These are phyloP conservation scores for Hippoglossus stenolepis DNA, from an alignment of 2,113 vertebrate genomes.

Conservation along the genomic window DNA sequence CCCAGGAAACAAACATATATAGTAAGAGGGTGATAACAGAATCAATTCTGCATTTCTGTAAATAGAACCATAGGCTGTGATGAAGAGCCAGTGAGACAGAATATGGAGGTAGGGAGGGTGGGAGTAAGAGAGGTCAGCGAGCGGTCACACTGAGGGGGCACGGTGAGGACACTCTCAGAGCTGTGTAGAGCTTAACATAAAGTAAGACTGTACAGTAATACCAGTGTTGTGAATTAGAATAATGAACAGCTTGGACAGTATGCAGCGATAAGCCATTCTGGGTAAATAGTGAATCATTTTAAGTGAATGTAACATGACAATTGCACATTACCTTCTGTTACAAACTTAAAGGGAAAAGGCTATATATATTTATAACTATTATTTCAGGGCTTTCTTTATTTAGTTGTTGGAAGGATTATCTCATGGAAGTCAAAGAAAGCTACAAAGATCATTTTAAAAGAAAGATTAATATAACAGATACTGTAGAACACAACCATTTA, in stretches of 20 bases:
- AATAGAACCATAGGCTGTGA: constrained; percentile 51
- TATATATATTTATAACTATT: not conserved
- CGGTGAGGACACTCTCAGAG: constrained; percentile 70
- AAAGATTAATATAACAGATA: not conserved
- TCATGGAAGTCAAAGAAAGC: no score
- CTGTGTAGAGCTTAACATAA: constrained; percentile 61
- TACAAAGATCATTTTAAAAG: no score
- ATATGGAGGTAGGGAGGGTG: constrained; percentile 39
- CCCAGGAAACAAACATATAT: constrained; percentile 21
- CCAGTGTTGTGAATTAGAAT: constrained; percentile 47
- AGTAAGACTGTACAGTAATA: constrained; percentile 54
- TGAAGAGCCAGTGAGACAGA: constrained; percentile 53
- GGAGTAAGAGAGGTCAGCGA: constrained; percentile 64
- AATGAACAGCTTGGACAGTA: constrained; percentile 39
- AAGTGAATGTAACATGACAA: not conserved
- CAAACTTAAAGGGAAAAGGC: not conserved
- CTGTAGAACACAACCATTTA: not conserved
- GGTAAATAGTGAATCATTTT: constrained; percentile 28
- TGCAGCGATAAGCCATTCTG: constrained; percentile 17
- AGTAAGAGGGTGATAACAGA: constrained; percentile 17
- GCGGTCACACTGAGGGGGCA: constrained; percentile 74
- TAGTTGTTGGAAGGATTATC: not conserved
- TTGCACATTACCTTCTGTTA: no score
- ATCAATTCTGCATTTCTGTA: constrained; percentile 42
- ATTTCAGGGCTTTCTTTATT: not conserved